Evolutionary conservation across 2,113 vertebrate species (phyloP).

Genomic region (Scopus umbretta): DNA sequence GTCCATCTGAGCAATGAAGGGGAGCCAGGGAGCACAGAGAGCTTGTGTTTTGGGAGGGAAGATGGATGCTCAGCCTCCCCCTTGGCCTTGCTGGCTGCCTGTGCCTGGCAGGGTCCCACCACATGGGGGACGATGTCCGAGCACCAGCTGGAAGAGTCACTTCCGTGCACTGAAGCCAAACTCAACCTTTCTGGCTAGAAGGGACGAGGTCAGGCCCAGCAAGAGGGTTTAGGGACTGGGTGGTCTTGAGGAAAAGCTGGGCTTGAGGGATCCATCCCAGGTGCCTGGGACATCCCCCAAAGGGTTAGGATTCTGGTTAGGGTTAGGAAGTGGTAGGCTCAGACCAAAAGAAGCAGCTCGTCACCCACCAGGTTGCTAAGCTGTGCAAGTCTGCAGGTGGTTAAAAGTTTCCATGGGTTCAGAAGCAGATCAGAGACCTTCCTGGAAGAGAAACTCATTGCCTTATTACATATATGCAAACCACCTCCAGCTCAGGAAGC

Average conservation of each 20-base stretch:
- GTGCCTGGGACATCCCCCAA: neutral
- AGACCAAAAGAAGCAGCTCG: neutral
- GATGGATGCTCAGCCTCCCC: neutral
- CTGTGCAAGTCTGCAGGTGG: neutral
- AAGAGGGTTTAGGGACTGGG: neutral
- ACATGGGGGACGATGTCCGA: fast-evolving
- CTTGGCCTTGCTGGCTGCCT: neutral
- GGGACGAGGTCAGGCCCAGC: neutral
- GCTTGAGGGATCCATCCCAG: neutral
- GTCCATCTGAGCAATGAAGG: neutral
- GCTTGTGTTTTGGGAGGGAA: neutral
- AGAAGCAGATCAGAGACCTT: neutral
- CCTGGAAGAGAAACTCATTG: neutral
- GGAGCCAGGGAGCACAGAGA: neutral
- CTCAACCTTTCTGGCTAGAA: neutral
- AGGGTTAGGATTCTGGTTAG: neutral
- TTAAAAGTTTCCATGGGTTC: neutral
- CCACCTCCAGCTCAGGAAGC: neutral
- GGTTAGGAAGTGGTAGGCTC: neutral
- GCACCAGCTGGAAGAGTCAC: neutral
- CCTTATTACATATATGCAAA: neutral
- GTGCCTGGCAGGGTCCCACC: neutral
- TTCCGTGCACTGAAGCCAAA: neutral
- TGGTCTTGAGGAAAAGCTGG: neutral
- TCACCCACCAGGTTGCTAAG: neutral